These are phyloP conservation scores for Bujurquina vittata DNA, from an alignment of 2,113 vertebrate species.

Conservation along the genomic window DNA sequence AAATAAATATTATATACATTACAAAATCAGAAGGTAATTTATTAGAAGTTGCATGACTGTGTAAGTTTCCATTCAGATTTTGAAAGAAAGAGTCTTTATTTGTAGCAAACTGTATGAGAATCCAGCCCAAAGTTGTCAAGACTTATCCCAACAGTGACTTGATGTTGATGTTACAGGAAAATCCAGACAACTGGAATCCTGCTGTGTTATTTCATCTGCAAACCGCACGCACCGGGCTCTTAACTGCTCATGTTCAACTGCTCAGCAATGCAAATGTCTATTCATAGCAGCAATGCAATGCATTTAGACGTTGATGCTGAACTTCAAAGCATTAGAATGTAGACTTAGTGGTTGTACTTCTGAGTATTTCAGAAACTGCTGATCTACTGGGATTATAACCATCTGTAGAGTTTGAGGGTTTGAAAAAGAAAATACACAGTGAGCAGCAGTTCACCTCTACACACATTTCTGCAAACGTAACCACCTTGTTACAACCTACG, in stretches of 20 bases:
- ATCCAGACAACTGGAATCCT: neutral
- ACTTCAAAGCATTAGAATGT: too few species aligned
- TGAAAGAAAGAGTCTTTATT: too few species aligned
- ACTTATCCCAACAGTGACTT: neutral
- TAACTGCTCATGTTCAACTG: neutral
- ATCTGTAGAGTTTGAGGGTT: too few species aligned
- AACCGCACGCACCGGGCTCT: too few species aligned
- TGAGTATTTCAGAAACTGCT: too few species aligned
- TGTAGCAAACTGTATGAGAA: neutral
- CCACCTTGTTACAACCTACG: neutral
- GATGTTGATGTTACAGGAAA: neutral
- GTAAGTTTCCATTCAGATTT: neutral
- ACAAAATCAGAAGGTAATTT: neutral
- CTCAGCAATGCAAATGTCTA: neutral
- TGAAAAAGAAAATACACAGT: too few species aligned
- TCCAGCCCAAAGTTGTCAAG: rapidly evolving
- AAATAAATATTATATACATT: neutral
- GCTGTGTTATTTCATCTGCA: too few species aligned
- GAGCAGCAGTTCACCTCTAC: neutral
- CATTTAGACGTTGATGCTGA: too few species aligned
- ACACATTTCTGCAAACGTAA: neutral
- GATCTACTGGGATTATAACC: too few species aligned
- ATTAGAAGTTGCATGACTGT: neutral
- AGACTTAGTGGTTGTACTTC: too few species aligned
- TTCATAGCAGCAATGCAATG: too few species aligned